Conservation (phyloP, 2,797 vertebrate species). For the Oophaga sylvatica region DNA sequence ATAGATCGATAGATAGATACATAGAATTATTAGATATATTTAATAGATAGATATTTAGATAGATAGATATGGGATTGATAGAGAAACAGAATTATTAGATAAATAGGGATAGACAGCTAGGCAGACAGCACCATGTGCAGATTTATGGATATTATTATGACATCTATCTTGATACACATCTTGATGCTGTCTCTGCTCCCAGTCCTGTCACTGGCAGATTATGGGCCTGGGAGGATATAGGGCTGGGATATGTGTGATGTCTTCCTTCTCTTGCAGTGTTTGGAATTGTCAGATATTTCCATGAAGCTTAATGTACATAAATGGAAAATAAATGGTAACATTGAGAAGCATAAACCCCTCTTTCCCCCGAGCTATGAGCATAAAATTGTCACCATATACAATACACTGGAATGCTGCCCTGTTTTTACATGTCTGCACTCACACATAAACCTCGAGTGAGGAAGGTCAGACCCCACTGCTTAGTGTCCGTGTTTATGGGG, state of each 20-base stretch:
- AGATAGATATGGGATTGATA: no score
- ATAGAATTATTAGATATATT: no score
- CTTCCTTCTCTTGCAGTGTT: not conserved
- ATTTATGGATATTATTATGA: not conserved
- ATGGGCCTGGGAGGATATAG: not conserved
- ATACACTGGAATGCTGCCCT: constrained; percentile 6
- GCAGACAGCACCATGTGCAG: no score
- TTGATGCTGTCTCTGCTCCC: constrained; percentile 6
- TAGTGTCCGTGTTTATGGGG: constrained; percentile 37
- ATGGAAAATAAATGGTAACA: constrained; percentile 35
- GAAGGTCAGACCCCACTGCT: constrained; percentile 41
- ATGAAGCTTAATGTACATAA: constrained; percentile 37
- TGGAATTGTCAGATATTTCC: not conserved
- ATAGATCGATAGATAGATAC: no score
- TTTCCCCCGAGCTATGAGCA: constrained; percentile 9
- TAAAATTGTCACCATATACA: constrained; percentile 35
- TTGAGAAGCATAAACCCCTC: not conserved
- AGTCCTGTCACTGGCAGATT: constrained; percentile 12
- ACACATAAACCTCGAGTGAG: constrained; percentile 28
- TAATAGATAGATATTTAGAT: not conserved
- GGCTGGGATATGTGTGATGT: not conserved
- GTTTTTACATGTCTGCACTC: constrained; percentile 16
- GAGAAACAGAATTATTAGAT: not conserved
- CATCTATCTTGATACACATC: not conserved
- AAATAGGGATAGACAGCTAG: no score